Percentiles rank a stretch among this genome's conserved stretches.
These are phyloP conservation scores for Noctuana brunneofusca DNA, from an alignment of 2,888 invertebrate species.

Conservation along the genomic window DNA sequence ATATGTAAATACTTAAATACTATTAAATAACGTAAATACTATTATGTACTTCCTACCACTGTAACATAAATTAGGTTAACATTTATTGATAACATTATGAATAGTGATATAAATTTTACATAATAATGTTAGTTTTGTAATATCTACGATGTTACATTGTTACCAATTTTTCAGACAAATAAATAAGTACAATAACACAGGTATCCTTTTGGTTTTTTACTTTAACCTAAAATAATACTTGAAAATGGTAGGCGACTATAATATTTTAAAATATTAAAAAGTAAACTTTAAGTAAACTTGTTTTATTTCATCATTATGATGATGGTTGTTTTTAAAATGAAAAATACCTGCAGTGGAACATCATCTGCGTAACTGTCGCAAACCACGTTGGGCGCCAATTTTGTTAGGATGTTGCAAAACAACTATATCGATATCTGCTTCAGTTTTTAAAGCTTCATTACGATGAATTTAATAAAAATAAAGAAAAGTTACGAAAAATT, in stretches of 20 bases:
- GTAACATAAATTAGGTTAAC: too few relatives aligned
- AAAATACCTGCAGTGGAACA: background rate
- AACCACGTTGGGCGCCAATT: slow-evolving; percentile 1
- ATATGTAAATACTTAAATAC: background rate
- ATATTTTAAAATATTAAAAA: background rate
- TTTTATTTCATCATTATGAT: too few relatives aligned
- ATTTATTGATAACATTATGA: too few relatives aligned
- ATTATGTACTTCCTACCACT: too few relatives aligned
- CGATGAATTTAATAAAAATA: too few relatives aligned
- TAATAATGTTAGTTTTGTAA: background rate
- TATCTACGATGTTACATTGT: slow-evolving; percentile 1
- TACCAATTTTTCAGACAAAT: slow-evolving; percentile 1
- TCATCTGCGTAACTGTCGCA: background rate
- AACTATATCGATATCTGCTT: too few relatives aligned
- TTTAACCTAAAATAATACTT: background rate
- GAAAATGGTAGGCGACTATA: background rate
- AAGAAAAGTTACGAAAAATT: too few relatives aligned
- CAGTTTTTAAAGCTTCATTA: too few relatives aligned
- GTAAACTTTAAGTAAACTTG: too few relatives aligned
- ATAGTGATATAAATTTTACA: too few relatives aligned
- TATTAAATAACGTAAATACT: too few relatives aligned
- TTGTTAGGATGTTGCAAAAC: background rate
- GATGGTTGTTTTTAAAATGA: too few relatives aligned
- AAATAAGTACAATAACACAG: slow-evolving; percentile 8
- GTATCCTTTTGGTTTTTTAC: background rate